Evolutionary conservation across 2,113 vertebrate genomes (phyloP).

Genomic region (Meles meles): DNA sequence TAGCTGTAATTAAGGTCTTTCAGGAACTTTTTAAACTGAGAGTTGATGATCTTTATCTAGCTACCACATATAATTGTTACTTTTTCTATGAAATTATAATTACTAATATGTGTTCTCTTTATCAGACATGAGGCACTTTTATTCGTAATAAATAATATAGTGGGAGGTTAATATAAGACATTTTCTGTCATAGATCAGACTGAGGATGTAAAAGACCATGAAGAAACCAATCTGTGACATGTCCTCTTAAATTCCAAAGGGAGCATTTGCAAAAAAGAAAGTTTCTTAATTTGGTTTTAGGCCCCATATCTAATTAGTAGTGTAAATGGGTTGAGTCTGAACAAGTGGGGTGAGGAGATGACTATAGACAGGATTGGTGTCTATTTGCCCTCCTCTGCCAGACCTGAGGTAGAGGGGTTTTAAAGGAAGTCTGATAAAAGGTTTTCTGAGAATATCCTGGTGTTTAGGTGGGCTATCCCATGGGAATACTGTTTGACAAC

Average conservation of each 20-base stretch:
- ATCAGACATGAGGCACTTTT: background rate
- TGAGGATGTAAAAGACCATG: background rate
- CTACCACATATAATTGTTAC: background rate
- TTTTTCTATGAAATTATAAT: background rate
- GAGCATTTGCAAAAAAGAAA: background rate
- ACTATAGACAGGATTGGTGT: background rate
- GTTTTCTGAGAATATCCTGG: background rate
- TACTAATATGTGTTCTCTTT: background rate
- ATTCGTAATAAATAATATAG: background rate
- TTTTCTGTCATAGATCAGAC: background rate
- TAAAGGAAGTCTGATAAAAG: background rate
- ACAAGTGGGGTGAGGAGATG: background rate
- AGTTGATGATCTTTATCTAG: background rate
- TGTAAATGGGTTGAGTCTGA: background rate
- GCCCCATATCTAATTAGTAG: background rate
- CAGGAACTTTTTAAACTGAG: background rate
- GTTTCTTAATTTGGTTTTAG: background rate
- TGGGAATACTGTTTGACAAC: background rate
- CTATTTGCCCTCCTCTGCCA: background rate
- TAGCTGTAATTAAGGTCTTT: background rate
- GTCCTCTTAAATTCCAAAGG: background rate
- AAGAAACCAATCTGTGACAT: background rate
- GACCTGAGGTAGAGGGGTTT: background rate
- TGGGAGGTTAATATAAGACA: background rate
- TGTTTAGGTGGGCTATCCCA: background rate